These are phyloP conservation scores for Norana najaformis DNA, from an alignment of 2,888 invertebrate genomes.

Conservation along the genomic window DNA sequence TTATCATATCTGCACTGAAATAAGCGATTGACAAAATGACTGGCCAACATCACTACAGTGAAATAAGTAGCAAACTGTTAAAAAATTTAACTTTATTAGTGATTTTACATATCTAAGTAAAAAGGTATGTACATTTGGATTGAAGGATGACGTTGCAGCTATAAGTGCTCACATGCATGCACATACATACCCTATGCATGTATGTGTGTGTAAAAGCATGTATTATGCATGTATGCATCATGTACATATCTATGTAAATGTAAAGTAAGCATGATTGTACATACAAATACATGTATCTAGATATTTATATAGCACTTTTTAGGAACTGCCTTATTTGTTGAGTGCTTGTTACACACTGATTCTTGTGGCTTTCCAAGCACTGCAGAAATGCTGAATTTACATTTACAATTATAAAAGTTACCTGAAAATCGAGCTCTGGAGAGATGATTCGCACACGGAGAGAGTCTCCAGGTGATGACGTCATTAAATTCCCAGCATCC, in stretches of 20 bases:
- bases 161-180: neutral
- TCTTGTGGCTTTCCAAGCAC: no score
- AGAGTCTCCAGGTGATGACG: neutral
- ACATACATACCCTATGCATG: neutral
- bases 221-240: neutral
- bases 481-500: neutral
- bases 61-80: no score
- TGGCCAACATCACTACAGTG: no score
- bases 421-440: neutral
- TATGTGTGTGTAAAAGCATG: no score
- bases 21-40: no score
- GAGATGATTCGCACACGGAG: constrained; percentile 15
- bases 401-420: neutral
- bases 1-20: neutral
- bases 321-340: neutral
- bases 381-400: neutral
- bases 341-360: no score
- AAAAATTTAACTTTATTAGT: no score
- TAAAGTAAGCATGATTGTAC: no score
- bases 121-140: no score
- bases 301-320: neutral
- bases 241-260: neutral
- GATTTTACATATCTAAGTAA: neutral
- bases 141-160: no score
- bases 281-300: neutral